Evolutionary conservation across 2,888 invertebrate genomes (phyloP).

Genomic region (Thereva nobilitata): DNA sequence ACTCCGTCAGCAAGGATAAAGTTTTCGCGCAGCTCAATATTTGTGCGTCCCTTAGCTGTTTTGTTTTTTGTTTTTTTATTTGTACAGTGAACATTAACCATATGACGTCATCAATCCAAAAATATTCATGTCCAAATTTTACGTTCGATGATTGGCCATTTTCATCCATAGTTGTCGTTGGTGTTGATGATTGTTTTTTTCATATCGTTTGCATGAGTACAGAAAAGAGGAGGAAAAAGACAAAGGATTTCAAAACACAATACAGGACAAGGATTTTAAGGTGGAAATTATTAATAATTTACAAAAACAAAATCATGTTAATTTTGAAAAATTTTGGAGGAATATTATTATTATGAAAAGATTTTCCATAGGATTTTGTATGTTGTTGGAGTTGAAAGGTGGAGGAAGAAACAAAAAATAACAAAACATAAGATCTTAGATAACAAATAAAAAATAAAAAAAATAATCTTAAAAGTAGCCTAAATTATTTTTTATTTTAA

Average conservation of each 20-base stretch:
- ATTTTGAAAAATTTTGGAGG: constrained; percentile 15
- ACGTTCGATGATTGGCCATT: not conserved
- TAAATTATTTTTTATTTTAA: constrained; percentile 18
- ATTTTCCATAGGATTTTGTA: constrained; percentile 1
- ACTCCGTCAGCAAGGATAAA: constrained; percentile 98
- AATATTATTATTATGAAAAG: not conserved
- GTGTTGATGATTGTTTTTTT: not conserved
- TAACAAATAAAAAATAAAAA: constrained; percentile 53
- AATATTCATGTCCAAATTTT: too few species aligned
- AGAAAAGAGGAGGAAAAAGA: constrained; percentile 16
- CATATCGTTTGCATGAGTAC: constrained; percentile 26
- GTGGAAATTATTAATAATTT: too few species aligned
- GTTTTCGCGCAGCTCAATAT: constrained; percentile 98
- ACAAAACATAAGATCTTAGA: constrained; percentile 38
- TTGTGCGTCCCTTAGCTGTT: constrained; percentile 98
- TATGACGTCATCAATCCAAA: too few species aligned
- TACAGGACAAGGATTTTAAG: not conserved
- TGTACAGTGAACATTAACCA: too few species aligned
- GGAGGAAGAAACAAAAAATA: constrained; percentile 38
- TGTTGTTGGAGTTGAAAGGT: constrained; percentile 33
- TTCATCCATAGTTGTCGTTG: too few species aligned
- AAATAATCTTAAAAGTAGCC: constrained; percentile 38
- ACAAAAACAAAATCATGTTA: too few species aligned
- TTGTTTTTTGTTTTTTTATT: too few species aligned
- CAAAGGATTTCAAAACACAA: constrained; percentile 20